These are phyloP conservation scores for Liparis tanakae DNA, from an alignment of 2,797 vertebrate species.

Conservation along the genomic window DNA sequence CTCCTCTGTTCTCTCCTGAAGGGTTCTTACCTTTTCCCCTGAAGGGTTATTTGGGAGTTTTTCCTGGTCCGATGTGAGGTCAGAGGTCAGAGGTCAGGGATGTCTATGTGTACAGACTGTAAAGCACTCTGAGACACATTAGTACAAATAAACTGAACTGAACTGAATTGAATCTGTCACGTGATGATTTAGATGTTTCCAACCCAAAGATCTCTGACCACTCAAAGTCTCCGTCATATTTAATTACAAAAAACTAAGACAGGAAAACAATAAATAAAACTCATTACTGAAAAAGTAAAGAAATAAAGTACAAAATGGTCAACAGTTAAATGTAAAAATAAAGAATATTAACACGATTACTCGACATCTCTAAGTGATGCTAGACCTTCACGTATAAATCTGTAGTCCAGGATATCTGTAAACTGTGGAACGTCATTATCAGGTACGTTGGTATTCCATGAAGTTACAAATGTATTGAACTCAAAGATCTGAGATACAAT, in stretches of 20 bases:
- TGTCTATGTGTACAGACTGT: too few relatives aligned
- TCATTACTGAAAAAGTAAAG: slow-evolving; percentile 51
- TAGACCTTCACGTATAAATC: slow-evolving; percentile 15
- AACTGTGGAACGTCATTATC: slow-evolving; percentile 30
- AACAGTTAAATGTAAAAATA: slow-evolving; percentile 51
- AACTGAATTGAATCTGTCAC: too few relatives aligned
- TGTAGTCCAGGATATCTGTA: slow-evolving; percentile 26
- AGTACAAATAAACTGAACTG: too few relatives aligned
- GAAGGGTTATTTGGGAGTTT: too few relatives aligned
- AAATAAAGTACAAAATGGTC: slow-evolving; percentile 55
- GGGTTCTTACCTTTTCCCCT: too few relatives aligned
- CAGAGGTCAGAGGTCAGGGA: too few relatives aligned
- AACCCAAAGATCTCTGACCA: slow-evolving; percentile 34
- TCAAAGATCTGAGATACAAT: slow-evolving; percentile 41
- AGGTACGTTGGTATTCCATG: slow-evolving; percentile 11
- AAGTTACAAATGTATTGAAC: slow-evolving; percentile 7
- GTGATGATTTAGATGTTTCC: too few relatives aligned
- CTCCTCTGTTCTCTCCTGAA: too few relatives aligned
- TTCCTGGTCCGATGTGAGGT: too few relatives aligned
- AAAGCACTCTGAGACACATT: too few relatives aligned
- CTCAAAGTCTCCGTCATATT: slow-evolving; percentile 52
- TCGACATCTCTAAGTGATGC: slow-evolving; percentile 34
- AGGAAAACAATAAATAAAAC: slow-evolving; percentile 80
- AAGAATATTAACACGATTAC: slow-evolving; percentile 52
- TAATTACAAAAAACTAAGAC: slow-evolving; percentile 77